Percentiles rank a stretch among this genome's conserved stretches.
Evolutionary conservation across 2,888 invertebrate species (phyloP).

Genomic region (Ommatoiulus sabulosus): DNA sequence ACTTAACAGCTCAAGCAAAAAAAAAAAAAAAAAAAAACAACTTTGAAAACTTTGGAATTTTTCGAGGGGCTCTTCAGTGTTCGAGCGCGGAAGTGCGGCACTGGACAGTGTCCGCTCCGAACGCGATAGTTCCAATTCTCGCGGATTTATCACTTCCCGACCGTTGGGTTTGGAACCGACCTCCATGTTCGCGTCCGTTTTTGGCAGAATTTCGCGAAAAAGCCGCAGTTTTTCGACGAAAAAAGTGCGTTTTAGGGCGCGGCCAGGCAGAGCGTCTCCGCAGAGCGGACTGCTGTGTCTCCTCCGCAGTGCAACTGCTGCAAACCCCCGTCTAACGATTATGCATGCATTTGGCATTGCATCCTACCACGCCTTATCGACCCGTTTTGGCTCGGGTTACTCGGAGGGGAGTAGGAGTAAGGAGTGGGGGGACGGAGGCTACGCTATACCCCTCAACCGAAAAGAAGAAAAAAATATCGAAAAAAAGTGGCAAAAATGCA

Average conservation of each 20-base stretch:
- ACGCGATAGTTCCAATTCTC: not conserved
- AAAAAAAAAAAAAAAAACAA: no score
- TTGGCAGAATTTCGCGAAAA: not conserved
- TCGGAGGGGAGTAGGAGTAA: not conserved
- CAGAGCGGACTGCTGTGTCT: not conserved
- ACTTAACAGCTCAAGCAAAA: no score
- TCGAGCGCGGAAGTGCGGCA: no score
- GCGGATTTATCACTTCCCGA: not conserved
- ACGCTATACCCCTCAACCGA: not conserved
- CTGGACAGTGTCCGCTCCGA: not conserved
- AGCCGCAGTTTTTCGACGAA: not conserved
- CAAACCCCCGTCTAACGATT: not conserved
- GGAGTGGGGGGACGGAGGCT: not conserved
- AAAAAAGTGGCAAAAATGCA: not conserved
- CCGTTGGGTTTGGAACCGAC: not conserved
- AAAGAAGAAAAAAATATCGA: not conserved
- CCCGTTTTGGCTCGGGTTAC: conserved; percentile 33
- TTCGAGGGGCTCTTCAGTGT: no score
- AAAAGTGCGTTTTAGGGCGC: not conserved
- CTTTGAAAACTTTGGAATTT: no score
- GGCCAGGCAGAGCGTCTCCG: not conserved
- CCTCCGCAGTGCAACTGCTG: conserved; percentile 15
- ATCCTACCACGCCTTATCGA: conserved; percentile 32
- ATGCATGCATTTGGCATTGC: not conserved
- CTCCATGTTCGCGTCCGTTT: not conserved